Conservation (phyloP, 2,888 invertebrate genomes). For the Anodontia alba region DNA sequence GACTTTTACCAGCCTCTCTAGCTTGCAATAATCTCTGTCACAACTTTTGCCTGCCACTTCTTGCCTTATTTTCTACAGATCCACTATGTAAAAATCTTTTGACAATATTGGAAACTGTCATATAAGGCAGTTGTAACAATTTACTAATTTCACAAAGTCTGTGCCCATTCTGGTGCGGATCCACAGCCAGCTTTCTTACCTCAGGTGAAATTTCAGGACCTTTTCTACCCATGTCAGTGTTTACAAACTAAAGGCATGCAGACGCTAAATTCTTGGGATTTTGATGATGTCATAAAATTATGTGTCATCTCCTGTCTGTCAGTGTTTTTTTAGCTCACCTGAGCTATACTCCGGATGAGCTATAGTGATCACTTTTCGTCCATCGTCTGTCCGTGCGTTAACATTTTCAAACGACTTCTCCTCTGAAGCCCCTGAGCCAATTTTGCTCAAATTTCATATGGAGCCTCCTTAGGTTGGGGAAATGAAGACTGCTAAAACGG, state of each 20-base stretch:
- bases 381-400: no score
- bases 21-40: conserved; percentile 23
- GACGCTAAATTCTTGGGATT: not conserved
- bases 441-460: no score
- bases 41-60: conserved; percentile 24
- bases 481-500: no score
- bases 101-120: conserved; percentile 16
- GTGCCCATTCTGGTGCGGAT: conserved; percentile 22
- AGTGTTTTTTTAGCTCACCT: no score
- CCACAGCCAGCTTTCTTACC: conserved; percentile 27
- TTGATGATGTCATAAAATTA: conserved; percentile 1
- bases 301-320: not conserved
- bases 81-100: conserved; percentile 11
- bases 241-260: not conserved
- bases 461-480: no score
- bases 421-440: no score
- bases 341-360: no score
- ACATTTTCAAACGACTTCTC: no score
- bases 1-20: conserved; percentile 19
- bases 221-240: conserved; percentile 21
- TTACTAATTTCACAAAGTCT: not conserved
- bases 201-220: conserved; percentile 18
- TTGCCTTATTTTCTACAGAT: conserved; percentile 33
- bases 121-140: conserved; percentile 19
- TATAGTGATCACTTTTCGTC: no score